Conservation (phyloP, 2,113 vertebrate species). For the Upupa epops region DNA sequence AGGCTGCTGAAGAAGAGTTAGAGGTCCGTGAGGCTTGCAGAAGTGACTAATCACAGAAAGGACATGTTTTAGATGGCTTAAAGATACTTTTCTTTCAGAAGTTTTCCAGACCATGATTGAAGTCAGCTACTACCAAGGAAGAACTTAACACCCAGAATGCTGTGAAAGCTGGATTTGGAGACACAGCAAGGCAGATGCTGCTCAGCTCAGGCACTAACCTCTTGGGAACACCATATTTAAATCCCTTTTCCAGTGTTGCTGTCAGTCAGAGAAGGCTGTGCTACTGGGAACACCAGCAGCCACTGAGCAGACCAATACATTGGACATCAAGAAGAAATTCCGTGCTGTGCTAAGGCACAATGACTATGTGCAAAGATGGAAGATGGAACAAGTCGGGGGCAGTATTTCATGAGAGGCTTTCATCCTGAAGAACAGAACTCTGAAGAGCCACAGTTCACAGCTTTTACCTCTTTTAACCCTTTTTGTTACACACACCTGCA, state of each 20-base stretch:
- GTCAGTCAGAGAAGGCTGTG: fast-evolving
- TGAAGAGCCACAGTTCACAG: not conserved
- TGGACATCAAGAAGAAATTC: not conserved
- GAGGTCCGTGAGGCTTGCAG: not conserved
- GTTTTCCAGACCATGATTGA: not conserved
- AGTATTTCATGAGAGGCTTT: not conserved
- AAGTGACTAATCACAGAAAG: not conserved
- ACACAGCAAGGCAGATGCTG: not conserved
- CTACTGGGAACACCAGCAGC: not conserved
- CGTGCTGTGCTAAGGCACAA: not conserved
- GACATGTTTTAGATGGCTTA: not conserved
- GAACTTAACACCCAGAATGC: not conserved
- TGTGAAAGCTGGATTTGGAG: not conserved
- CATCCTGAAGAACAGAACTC: not conserved
- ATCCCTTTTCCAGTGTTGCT: not conserved
- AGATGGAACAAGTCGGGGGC: not conserved
- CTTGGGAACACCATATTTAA: not conserved
- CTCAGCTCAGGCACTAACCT: not conserved
- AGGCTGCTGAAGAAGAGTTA: not conserved
- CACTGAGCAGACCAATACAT: not conserved
- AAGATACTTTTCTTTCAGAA: not conserved
- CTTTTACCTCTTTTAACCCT: not conserved
- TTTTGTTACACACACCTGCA: not conserved
- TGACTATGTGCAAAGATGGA: fast-evolving
- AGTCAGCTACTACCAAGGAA: not conserved